Base-by-base conservation (phyloP, 1,140 invertebrate species). In the Apis cerana region DNA sequence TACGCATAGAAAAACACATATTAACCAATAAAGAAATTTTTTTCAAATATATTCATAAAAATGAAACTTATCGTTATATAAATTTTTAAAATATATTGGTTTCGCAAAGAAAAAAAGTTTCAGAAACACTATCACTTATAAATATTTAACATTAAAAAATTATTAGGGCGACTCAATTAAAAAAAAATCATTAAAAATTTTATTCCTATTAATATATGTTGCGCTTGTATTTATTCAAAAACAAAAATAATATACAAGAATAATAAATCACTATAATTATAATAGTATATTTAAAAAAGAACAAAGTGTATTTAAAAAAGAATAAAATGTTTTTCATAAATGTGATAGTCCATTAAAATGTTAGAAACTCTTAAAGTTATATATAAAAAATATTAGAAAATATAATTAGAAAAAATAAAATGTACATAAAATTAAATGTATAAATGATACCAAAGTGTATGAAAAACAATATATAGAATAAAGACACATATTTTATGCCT, bases 381-480 rank as follows among this genome's bases (percentile, higher is more conserved):
- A 76, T 69, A 43, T 76, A 62, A 52, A 69, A 64, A 48, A 56
- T 80, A 75, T 75, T 74, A 65, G 64, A 83, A 48, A 76, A 71
- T 81, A 84, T 67, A 81, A 43, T 43, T 43, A 43, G 33, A 43
- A 43, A 76, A 76, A 23, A 68, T 23, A 75, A 48, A 33, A 23
- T 87, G 79, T 89, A 89, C 75, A 88, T 86, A 89, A 86, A 75
- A 75, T 89, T 85, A 84, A 90, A 83, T 85, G 81, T 89, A 85
- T 91, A 89, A 85, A 89, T 83, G 87, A 92, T 93, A 93, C 92
- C 92, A 93, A 93, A 93, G 92, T 84, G 69, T 92, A 91, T 84
- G 80, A 86, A 84, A 82, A 83, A 88, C 82, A 85, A 92, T 92
- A 91, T 83, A 89, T 90, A 82, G 87, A 85, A 91, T 85, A 86